A percentile compares a stretch with the other conserved stretches of the same genome.
Evolutionary conservation across 2,888 invertebrate species (phyloP).

Genomic region (Xestobium rufovillosum): DNA sequence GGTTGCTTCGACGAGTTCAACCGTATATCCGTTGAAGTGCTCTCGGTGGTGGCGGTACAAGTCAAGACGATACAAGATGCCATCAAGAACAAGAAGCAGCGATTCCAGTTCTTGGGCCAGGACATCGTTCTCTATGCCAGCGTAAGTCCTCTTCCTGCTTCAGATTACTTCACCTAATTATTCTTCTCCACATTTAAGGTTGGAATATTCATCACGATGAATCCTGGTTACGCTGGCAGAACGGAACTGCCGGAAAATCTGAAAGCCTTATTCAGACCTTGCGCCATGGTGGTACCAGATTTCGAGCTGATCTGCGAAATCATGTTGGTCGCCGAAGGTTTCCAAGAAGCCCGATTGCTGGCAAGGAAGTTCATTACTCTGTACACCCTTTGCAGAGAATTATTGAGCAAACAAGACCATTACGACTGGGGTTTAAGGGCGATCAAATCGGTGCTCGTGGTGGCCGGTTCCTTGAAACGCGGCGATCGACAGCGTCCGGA

Average conservation of each 20-base stretch:
- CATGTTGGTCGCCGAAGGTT: constrained; percentile 94
- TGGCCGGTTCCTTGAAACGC: constrained; percentile 84
- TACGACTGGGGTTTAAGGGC: constrained; percentile 96
- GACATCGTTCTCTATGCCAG: constrained; percentile 65
- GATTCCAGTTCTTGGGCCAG: constrained; percentile 81
- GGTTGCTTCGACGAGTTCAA: constrained; percentile 97
- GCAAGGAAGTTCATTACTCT: constrained; percentile 92
- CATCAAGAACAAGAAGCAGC: constrained; percentile 70
- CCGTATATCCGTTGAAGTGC: constrained; percentile 87
- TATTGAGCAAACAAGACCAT: constrained; percentile 91
- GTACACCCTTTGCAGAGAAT: constrained; percentile 81
- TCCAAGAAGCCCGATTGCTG: constrained; percentile 81
- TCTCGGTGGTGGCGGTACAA: constrained; percentile 93
- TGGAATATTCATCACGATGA: constrained; percentile 95
- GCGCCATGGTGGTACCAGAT: constrained; percentile 97
- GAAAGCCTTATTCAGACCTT: constrained; percentile 71
- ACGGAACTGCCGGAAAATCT: constrained; percentile 82
- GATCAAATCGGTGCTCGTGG: constrained; percentile 91
- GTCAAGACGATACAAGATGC: constrained; percentile 82
- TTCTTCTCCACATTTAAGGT: constrained; percentile 36
- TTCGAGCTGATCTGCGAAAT: constrained; percentile 94
- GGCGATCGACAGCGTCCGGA: constrained; percentile 71
- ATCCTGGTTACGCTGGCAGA: constrained; percentile 90
- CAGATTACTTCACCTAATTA: constrained; percentile 1
- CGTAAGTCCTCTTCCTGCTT: too few relatives aligned